Evolutionary conservation across 2,113 vertebrate genomes (phyloP), one percentile per base, ranked within the genome.

Genomic region (Tragelaphus scriptus): DNA sequence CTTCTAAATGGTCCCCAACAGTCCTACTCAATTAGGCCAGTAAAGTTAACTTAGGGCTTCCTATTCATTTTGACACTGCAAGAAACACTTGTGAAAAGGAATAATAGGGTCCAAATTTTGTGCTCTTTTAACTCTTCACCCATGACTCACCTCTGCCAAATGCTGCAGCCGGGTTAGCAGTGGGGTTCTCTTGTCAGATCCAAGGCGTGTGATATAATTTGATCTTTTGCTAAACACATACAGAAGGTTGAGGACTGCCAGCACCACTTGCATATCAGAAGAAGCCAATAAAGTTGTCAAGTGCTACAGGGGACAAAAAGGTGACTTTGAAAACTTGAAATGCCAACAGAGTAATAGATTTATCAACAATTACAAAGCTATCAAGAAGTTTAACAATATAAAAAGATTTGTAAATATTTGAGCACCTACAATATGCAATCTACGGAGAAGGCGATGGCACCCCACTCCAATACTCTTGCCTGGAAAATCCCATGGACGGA

Each of bases 211-310:
- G 98, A 99, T 99, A 96, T 99, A 99, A 98, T 99, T 99, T 95
- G 99, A 99, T 93, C 99, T 99, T 97, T 99, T 99, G 98, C 99
- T 99, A 99, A 99, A 99, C 94, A 99, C 99, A 94, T 99, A 99
- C 56, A 99, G 99, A 93, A 99, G 99, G 98, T 99, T 99, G 98
- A 99, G 99, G 98, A 99, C 99, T 63, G 99, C 99, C 98, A 99
- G 98, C 96, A 99, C 99, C 98, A 99, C 99, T 98, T 99, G 99
- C 99, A 99, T 99, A 98, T 99, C 99, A 98, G 99, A 99, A 92
- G 99, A 99, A 61, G 99, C 99, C 99, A 99, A 96, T 98, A 99
- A 98, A 93, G 99, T 99, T 96, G 99, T 99, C 98, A 99, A 98
- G 98, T 99, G 99, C 99, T 99, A 98, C 2, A 96, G 87, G 92